Conservation (phyloP, 2,797 vertebrate genomes). For the Alcedo quadribrachys region DNA sequence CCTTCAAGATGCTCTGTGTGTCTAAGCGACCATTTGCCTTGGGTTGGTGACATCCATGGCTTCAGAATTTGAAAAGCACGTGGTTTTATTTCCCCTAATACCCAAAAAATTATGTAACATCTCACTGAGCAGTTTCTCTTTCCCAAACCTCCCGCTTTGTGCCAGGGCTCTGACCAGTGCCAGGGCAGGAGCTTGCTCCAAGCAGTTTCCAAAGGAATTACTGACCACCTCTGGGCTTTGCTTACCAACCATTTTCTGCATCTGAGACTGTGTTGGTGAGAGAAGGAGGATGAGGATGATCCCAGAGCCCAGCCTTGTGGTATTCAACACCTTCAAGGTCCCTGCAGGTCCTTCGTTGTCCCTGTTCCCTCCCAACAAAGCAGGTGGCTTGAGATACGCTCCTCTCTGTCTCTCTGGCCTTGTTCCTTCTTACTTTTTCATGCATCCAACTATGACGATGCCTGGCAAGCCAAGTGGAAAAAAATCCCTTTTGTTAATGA, state of each 20-base stretch:
- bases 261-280: rapidly evolving
- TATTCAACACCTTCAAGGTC: background rate
- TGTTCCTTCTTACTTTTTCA: background rate
- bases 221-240: background rate
- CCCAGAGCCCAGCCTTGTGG: background rate
- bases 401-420: background rate
- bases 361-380: background rate
- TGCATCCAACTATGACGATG: background rate
- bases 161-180: background rate
- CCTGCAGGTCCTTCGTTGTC: background rate
- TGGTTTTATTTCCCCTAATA: background rate
- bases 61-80: background rate
- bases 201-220: background rate
- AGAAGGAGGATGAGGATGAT: background rate
- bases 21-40: background rate
- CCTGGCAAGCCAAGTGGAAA: constrained; percentile 5
- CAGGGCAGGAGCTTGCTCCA: background rate
- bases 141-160: rapidly evolving
- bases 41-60: background rate
- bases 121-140: background rate
- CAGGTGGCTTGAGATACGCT: background rate
- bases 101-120: background rate
- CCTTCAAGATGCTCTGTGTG: background rate
- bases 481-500: constrained; percentile 8
- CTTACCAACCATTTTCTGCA: background rate